Percentiles rank a stretch among this genome's conserved stretches.
Evolutionary conservation across 2,113 vertebrate genomes (phyloP).

Genomic region (Grantiella picta): DNA sequence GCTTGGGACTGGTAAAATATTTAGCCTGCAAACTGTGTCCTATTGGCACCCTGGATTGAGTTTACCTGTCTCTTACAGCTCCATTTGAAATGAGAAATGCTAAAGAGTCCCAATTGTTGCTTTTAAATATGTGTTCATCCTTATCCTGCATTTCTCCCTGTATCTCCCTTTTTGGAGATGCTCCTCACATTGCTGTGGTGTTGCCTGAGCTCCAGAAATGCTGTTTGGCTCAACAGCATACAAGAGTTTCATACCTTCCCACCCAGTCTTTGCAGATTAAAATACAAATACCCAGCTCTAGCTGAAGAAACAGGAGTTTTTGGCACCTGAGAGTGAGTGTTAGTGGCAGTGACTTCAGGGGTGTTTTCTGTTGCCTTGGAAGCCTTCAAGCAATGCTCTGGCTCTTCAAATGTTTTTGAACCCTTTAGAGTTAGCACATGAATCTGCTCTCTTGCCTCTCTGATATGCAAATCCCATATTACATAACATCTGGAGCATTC

Average conservation of each 20-base stretch:
- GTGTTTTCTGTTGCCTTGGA: background rate
- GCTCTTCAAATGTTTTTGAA: background rate
- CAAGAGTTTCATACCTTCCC: background rate
- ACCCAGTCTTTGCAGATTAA: background rate
- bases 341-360: background rate
- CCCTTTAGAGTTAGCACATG: background rate
- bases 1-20: background rate
- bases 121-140: background rate
- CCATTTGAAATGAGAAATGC: background rate
- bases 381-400: background rate
- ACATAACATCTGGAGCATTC: background rate
- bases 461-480: background rate
- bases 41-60: background rate
- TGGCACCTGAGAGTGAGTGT: background rate
- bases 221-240: background rate
- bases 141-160: background rate
- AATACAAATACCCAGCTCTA: background rate
- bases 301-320: background rate
- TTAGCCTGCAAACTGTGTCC: background rate
- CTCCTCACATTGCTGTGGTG: fast-evolving
- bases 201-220: background rate
- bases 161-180: background rate
- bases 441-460: background rate
- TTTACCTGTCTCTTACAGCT: background rate
- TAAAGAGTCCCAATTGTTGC: background rate